Evolutionary conservation across 2,888 invertebrate species (phyloP).

Genomic region (Troides aeacus): DNA sequence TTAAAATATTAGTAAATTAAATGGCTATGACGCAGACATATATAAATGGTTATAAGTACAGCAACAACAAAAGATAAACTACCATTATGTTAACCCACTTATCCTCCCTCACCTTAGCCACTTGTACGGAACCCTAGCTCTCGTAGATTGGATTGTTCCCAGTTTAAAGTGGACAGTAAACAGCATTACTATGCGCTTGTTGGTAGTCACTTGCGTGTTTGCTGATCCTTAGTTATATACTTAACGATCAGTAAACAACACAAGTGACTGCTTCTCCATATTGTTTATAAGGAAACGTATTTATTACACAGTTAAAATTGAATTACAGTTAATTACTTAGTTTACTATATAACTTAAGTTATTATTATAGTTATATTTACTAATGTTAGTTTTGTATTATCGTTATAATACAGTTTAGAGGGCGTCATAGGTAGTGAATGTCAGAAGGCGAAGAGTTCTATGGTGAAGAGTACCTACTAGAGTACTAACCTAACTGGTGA

Average conservation of each 20-base stretch:
- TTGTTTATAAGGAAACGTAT: conserved; percentile 6
- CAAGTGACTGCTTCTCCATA: neutral
- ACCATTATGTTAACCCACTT: neutral
- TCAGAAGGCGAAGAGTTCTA: no score
- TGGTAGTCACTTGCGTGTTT: conserved; percentile 13
- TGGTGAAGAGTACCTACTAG: no score
- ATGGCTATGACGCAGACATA: no score
- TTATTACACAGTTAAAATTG: neutral
- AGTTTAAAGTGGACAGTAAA: conserved; percentile 26
- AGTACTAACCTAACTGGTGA: no score
- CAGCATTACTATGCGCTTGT: conserved; percentile 20
- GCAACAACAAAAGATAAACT: no score
- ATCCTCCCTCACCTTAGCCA: neutral
- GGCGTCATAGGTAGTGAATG: no score
- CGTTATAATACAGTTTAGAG: no score
- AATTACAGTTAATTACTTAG: neutral
- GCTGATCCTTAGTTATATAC: neutral
- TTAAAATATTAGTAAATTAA: no score
- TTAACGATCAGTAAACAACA: neutral
- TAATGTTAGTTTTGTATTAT: no score
- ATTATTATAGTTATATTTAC: no score
- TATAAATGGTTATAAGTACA: no score
- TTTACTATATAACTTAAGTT: no score
- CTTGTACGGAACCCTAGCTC: conserved; percentile 4
- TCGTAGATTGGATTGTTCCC: conserved; percentile 26